Base-by-base conservation (phyloP, 2,888 invertebrate genomes). In the Trachelus iudaicus region DNA sequence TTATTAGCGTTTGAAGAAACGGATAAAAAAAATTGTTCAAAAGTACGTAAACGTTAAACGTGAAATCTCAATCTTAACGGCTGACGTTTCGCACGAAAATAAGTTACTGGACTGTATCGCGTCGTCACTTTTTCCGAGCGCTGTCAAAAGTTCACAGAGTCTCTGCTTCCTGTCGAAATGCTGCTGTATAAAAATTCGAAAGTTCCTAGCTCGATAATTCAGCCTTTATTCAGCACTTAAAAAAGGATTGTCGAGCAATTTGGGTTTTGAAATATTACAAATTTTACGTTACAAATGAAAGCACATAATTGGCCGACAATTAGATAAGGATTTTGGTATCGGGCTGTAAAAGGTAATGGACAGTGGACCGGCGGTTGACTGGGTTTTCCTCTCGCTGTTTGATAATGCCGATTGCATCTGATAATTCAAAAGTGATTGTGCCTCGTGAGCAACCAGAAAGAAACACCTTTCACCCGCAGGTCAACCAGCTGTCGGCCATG, bases 381-480 rank as follows among this genome's bases (percentile, higher is more conserved):
- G 23, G 23, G 23, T 23, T 23, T 0, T 56, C 15, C 23, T 23
- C 56, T 23, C 9, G 23, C 56, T 23, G 6, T 23, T 4, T 9
- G 71, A 71, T 71, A 71, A 31, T 71, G 12, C 6, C 33, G 71
- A 71, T 71, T 71, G 30, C 13, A 12, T 71, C 71, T 71, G 15
- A 34, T 31, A 71, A 71, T 71, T 71, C 33, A 71, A 71, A 76
- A 78, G 56, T 80, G 75, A 77, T 79, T 75, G 77, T 77, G 34
- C 76, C 37, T 56, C 68, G 3, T 15, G 23, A 30, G 13, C 30
- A 34, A 71, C 33, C 71, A 77, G 79, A 82, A 80, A 75, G 77
- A 73, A 75, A 75, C 82, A 86, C 82, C 84, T 85, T 83, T 86
- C 83, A 83, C 84, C 82, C 73, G 75, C 78, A 81, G 82, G 82